These are phyloP conservation scores for Parthenolecanium corni DNA, from an alignment of 2,888 invertebrate species.

Conservation along the genomic window DNA sequence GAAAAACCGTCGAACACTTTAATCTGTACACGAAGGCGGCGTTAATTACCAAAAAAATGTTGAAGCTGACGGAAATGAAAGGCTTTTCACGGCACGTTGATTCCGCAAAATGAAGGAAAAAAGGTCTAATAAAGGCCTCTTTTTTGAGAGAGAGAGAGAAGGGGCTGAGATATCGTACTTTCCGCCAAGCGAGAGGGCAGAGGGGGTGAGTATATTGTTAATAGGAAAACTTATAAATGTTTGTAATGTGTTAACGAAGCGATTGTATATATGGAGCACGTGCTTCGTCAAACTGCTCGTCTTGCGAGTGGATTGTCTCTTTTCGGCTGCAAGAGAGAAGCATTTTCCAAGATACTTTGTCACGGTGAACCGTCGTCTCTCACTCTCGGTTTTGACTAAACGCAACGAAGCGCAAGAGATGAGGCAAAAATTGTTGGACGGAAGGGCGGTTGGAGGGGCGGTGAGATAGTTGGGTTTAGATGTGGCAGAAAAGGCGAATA, in stretches of 20 bases:
- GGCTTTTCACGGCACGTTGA: neutral
- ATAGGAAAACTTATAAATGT: slow-evolving; percentile 17
- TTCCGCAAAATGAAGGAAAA: neutral
- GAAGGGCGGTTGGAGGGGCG: neutral
- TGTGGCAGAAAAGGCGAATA: slow-evolving; percentile 7
- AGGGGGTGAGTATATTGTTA: neutral
- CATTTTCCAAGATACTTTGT: slow-evolving; percentile 12
- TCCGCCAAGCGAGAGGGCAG: neutral
- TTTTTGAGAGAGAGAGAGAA: neutral
- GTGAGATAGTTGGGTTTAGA: neutral
- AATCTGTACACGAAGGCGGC: neutral
- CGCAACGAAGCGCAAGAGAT: neutral
- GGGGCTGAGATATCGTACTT: neutral
- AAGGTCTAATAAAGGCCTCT: neutral
- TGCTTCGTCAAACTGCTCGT: slow-evolving; percentile 16
- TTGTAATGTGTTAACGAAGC: slow-evolving; percentile 25
- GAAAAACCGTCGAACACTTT: neutral
- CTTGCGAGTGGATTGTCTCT: too few relatives aligned
- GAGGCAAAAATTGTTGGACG: too few relatives aligned
- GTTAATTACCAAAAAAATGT: neutral
- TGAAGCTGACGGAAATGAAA: neutral
- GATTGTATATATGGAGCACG: slow-evolving; percentile 18
- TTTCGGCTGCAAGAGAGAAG: neutral
- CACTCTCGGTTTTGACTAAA: slow-evolving; percentile 14
- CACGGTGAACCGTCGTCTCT: neutral